Evolutionary conservation across 1,140 invertebrate species (phyloP).

Genomic region (Radopholus similis): DNA sequence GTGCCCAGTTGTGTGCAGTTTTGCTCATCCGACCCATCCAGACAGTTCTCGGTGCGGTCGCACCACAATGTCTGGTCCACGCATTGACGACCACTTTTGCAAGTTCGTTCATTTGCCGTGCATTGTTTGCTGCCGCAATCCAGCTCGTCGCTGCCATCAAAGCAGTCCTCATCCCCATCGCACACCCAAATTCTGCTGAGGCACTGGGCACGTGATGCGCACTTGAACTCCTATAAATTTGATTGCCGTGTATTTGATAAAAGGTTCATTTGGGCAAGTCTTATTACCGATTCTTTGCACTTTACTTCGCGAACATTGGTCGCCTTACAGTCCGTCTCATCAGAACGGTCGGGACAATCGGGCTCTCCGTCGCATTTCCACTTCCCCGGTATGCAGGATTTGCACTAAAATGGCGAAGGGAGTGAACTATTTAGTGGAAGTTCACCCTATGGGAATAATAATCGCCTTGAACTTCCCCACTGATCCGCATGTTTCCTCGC

Average conservation of each 20-base stretch:
- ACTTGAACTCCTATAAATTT: conserved; percentile 58
- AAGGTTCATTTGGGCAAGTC: too few relatives aligned
- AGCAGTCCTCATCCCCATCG: conserved; percentile 39
- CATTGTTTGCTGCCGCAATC: conserved; percentile 18
- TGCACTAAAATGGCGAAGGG: conserved; percentile 20
- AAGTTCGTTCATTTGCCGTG: conserved; percentile 55
- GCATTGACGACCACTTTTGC: conserved; percentile 71
- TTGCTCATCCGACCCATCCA: conserved; percentile 77
- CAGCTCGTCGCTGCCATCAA: conserved; percentile 25
- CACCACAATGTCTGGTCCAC: conserved; percentile 67
- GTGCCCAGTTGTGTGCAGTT: too few relatives aligned
- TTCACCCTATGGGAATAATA: too few relatives aligned
- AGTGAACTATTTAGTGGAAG: not conserved
- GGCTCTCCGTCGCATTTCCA: conserved; percentile 75
- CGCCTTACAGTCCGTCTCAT: conserved; percentile 29
- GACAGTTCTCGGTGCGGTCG: conserved; percentile 67
- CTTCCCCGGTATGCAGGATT: conserved; percentile 74
- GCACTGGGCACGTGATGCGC: conserved; percentile 48
- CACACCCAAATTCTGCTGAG: conserved; percentile 47
- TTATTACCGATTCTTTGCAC: not conserved
- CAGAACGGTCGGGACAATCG: conserved; percentile 38
- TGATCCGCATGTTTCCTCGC: conserved; percentile 18
- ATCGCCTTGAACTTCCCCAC: conserved; percentile 27
- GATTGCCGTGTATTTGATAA: too few relatives aligned
- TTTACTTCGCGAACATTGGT: conserved; percentile 1